These are phyloP conservation scores for Gila orcuttii DNA, from an alignment of 2,113 vertebrate species.

Conservation along the genomic window DNA sequence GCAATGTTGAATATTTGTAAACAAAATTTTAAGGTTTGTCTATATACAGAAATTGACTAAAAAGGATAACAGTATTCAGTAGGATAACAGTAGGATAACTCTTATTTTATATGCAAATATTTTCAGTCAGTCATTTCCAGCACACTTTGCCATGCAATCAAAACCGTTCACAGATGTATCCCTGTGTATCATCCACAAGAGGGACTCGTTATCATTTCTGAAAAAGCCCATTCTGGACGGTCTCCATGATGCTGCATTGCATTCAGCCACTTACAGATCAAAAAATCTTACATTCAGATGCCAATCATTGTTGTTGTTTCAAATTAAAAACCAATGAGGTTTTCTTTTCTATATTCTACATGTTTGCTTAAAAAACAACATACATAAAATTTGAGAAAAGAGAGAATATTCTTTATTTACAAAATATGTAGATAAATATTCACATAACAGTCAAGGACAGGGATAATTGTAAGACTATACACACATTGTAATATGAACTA, in stretches of 20 bases:
- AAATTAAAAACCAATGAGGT: too few species aligned
- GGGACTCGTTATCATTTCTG: constrained; percentile 2
- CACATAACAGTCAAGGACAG: background rate
- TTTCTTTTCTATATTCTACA: background rate
- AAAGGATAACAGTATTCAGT: too few species aligned
- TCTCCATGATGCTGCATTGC: background rate
- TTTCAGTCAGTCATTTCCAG: too few species aligned
- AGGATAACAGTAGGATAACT: too few species aligned
- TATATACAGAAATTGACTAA: background rate
- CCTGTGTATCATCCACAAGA: constrained; percentile 12
- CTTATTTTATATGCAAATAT: too few species aligned
- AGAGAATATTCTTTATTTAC: background rate
- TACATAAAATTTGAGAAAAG: background rate
- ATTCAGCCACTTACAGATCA: background rate
- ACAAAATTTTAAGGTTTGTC: background rate
- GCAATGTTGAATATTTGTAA: background rate
- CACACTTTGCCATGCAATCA: background rate
- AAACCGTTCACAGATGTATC: background rate
- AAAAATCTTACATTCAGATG: too few species aligned
- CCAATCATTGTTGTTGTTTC: too few species aligned
- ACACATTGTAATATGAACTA: too few species aligned
- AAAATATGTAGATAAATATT: constrained; percentile 5
- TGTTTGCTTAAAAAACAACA: background rate
- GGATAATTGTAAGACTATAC: too few species aligned
- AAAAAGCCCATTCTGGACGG: background rate